phyloP scores from a whole-genome alignment of 2,888 invertebrate genomes.

The Epistrophe grossulariae region DNA sequence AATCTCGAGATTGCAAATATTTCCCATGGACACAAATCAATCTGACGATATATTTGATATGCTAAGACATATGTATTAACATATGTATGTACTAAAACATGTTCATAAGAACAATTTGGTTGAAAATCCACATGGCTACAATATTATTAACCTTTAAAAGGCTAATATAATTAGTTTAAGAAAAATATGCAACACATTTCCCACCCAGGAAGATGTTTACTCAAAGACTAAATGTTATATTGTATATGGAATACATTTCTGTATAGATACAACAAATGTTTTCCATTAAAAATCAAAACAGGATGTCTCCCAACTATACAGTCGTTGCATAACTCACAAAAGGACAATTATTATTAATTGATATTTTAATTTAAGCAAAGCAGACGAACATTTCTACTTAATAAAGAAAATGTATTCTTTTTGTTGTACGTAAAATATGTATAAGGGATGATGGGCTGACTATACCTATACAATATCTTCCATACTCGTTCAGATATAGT shows the following conservation, averaged over 20 bases:
- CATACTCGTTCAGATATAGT: too few relatives aligned
- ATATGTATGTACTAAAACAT: not conserved
- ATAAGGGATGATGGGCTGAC: not conserved
- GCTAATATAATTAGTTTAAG: not conserved
- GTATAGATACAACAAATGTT: conserved; percentile 7
- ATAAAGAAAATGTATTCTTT: not conserved
- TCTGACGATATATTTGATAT: too few relatives aligned
- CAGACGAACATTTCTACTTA: conserved; percentile 7
- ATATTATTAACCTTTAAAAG: not conserved
- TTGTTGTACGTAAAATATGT: too few relatives aligned
- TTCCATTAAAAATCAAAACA: conserved; percentile 27
- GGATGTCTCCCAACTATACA: conserved; percentile 11
- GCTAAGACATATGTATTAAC: too few relatives aligned
- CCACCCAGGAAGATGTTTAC: conserved; percentile 4
- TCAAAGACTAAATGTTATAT: not conserved
- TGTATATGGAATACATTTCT: not conserved
- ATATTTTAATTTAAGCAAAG: conserved; percentile 15
- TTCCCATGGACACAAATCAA: too few relatives aligned
- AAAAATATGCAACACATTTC: not conserved
- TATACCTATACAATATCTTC: too few relatives aligned
- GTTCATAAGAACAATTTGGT: not conserved
- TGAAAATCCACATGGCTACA: not conserved
- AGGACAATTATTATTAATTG: conserved; percentile 35
- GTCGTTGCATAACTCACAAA: conserved; percentile 23
- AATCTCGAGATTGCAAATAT: too few relatives aligned